A percentile compares a stretch with the other conserved stretches of the same genome.
phyloP scores from a whole-genome alignment of 2,888 invertebrate species.

The Drosophila atroscutellata region DNA sequence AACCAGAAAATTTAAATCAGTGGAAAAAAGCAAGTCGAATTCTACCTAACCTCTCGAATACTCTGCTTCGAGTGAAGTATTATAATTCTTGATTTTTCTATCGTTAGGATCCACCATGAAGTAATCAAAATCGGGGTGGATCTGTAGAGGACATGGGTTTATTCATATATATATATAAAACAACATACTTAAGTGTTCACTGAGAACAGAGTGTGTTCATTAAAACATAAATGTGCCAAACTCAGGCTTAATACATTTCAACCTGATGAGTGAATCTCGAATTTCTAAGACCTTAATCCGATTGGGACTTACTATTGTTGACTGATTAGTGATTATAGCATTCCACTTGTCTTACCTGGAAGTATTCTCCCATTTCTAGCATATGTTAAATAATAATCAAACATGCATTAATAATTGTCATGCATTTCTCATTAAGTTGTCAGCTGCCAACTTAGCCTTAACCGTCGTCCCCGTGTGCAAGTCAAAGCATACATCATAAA shows the following conservation, averaged over 20 bases:
- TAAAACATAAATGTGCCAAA: background rate
- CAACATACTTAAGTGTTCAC: background rate
- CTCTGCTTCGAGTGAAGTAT: background rate
- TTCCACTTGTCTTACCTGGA: background rate
- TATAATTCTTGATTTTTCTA: background rate
- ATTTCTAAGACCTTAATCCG: background rate
- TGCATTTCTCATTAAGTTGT: background rate
- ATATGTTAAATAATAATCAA: background rate
- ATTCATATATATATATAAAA: too few relatives aligned
- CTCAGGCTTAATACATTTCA: background rate
- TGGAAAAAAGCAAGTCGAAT: background rate
- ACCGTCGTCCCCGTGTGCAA: background rate
- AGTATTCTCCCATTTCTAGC: background rate
- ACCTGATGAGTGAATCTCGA: background rate
- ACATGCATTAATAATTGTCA: background rate
- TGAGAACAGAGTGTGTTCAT: background rate
- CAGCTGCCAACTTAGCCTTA: background rate
- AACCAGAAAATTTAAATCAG: slow-evolving; percentile 18
- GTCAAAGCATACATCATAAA: background rate
- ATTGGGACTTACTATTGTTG: background rate
- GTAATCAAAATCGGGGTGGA: background rate
- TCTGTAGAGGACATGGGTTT: background rate
- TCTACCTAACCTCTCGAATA: background rate
- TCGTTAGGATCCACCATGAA: background rate
- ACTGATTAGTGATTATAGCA: background rate